Percentiles rank a stretch among this genome's conserved stretches.
These are phyloP conservation scores for Oeneis ivallda DNA, from an alignment of 2,888 invertebrate genomes.

Conservation along the genomic window DNA sequence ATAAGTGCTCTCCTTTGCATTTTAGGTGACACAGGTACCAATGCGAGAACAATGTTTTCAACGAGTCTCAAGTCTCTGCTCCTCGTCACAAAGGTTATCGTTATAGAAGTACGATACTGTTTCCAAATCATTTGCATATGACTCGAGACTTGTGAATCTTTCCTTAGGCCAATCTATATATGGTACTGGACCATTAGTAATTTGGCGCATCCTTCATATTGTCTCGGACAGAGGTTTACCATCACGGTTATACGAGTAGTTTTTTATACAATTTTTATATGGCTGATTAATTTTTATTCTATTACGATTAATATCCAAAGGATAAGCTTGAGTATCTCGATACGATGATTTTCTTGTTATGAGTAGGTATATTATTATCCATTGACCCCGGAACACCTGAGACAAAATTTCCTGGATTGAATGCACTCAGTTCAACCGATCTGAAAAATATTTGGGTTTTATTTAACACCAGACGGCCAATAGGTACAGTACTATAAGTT, in stretches of 20 bases:
- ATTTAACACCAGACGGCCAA: conserved; percentile 58
- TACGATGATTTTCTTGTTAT: conserved; percentile 56
- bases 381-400: conserved; percentile 65
- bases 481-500: conserved; percentile 53
- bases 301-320: conserved; percentile 58
- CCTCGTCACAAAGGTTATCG: conserved; percentile 50
- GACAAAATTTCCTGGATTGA: conserved; percentile 61
- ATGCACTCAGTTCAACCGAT: conserved; percentile 55
- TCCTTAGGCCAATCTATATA: conserved; percentile 71
- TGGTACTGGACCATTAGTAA: conserved; percentile 91
- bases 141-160: conserved; percentile 46
- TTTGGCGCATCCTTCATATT: conserved; percentile 95
- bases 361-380: conserved; percentile 56
- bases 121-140: conserved; percentile 52
- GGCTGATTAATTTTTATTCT: conserved; percentile 60
- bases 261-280: conserved; percentile 50
- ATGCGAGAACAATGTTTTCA: too few species aligned
- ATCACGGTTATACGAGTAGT: conserved; percentile 59
- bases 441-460: conserved; percentile 57
- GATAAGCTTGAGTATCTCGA: conserved; percentile 58
- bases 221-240: conserved; percentile 84
- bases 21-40: too few species aligned
- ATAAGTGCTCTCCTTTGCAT: too few species aligned
- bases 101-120: conserved; percentile 89
- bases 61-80: conserved; percentile 42